Percentiles rank a stretch among this genome's conserved stretches.
These are phyloP conservation scores for Neodiprion virginianus DNA, from an alignment of 1,140 invertebrate species.

Conservation along the genomic window DNA sequence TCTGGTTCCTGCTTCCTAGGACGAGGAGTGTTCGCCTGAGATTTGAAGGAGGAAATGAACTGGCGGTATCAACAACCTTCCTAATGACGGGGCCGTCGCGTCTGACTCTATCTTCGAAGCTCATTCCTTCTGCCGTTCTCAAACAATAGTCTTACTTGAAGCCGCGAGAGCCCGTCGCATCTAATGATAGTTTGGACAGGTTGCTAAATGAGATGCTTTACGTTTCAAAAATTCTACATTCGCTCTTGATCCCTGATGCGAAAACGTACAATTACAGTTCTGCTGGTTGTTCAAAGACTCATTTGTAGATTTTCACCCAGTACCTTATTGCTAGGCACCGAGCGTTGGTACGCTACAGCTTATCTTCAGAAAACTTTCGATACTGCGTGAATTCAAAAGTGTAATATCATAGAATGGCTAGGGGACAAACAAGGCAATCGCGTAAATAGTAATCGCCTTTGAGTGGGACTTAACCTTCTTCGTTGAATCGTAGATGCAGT, in stretches of 20 bases:
- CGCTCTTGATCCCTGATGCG: neutral
- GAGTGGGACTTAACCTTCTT: neutral
- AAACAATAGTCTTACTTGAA: constrained; percentile 50
- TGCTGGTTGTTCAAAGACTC: neutral
- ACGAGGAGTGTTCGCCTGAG: constrained; percentile 40
- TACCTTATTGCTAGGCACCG: too few species aligned
- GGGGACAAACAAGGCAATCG: neutral
- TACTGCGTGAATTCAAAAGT: too few species aligned
- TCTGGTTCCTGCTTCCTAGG: constrained; percentile 44
- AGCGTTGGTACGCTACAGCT: too few species aligned
- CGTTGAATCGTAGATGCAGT: neutral
- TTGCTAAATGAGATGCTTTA: constrained; percentile 47
- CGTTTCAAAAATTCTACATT: neutral
- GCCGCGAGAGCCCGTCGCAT: constrained; percentile 32
- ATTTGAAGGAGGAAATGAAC: constrained; percentile 51
- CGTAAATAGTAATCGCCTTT: neutral
- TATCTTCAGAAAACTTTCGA: too few species aligned
- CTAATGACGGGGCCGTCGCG: constrained; percentile 44
- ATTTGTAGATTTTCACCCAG: too few species aligned
- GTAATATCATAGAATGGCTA: too few species aligned
- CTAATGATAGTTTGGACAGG: constrained; percentile 51
- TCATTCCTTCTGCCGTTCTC: constrained; percentile 46
- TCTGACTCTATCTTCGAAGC: constrained; percentile 44
- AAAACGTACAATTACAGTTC: neutral
- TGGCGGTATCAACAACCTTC: constrained; percentile 50